Percentiles rank a stretch among this genome's conserved stretches.
Evolutionary conservation across 2,888 invertebrate species (phyloP).

Genomic region (Drosophila rubida): DNA sequence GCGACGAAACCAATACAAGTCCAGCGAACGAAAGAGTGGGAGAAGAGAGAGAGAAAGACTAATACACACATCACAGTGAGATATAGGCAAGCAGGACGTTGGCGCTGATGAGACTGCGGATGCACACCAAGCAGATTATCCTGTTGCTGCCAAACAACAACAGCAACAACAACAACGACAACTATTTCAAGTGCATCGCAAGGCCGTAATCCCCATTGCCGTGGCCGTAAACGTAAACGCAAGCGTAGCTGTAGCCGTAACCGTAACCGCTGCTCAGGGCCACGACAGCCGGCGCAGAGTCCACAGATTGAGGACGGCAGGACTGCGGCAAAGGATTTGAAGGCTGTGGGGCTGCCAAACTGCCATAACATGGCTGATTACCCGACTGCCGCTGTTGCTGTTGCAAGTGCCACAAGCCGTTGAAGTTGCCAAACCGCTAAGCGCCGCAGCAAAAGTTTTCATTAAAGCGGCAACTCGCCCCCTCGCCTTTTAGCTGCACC

Average conservation of each 20-base stretch:
- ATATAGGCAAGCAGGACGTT: slow-evolving; percentile 19
- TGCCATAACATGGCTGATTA: slow-evolving; percentile 65
- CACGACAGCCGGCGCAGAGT: slow-evolving; percentile 33
- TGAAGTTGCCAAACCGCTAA: slow-evolving; percentile 68
- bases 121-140: slow-evolving; percentile 58
- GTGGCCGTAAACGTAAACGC: slow-evolving; percentile 23
- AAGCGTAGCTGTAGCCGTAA: slow-evolving; percentile 57
- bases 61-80: slow-evolving; percentile 12
- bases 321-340: background rate
- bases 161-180: slow-evolving; percentile 22
- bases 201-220: slow-evolving; percentile 61
- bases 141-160: slow-evolving; percentile 59
- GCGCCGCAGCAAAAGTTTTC: slow-evolving; percentile 72
- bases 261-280: slow-evolving; percentile 58
- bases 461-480: slow-evolving; percentile 63
- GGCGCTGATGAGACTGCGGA: slow-evolving; percentile 49
- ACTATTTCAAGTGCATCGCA: slow-evolving; percentile 62
- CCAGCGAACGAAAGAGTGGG: background rate
- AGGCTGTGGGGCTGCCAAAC: slow-evolving; percentile 40
- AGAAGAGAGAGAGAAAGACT: background rate
- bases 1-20: slow-evolving; percentile 50
- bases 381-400: slow-evolving; percentile 29
- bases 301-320: slow-evolving; percentile 42
- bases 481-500: slow-evolving; percentile 19
- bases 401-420: background rate